Base-by-base conservation (phyloP, 2,797 vertebrate species). In the Acanthopagrus latus region DNA sequence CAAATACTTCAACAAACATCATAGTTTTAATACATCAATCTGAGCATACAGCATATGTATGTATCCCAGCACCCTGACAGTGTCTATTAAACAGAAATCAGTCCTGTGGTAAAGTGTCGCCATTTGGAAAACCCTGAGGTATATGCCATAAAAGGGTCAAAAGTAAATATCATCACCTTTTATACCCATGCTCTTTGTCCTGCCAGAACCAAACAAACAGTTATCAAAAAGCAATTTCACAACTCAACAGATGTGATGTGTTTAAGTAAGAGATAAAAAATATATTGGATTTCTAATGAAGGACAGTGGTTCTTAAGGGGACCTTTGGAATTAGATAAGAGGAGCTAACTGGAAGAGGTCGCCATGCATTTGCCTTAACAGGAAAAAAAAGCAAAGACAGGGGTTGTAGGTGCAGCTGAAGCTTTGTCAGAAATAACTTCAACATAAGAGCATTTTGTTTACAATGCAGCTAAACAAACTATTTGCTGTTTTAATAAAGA, bases 281-380 rank as follows among this genome's bases (percentile, higher is more conserved):
- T 11, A 23, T 3, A 11, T 5, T 21, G 21, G 13, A 1, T 23
- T 62, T 55, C 20, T 3, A 5, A 25, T 20, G 12, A 33, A 13
- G 18, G 2, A 2, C 14, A 10, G 23, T 57, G 23, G 46, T 47
- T 86, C 82, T 90, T 80, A 76, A 69, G 59, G 16, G 1, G 76
- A 91, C 88, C 85, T 92, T 93, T 92, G 91, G 75, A 91, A 51
- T 63, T 68, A 88, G 85, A 85, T 64, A 84, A 73, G 2, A 8
- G 20, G 29, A 38, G 33, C 33, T 2, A 38, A 38, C 33, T 38
- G 33, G 33, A 38, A 38, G 8, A 38, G 33, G 7, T 38, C 33
- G 9, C 33, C 33, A 38, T 38, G 33, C 9, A 38, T 38, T 38
- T 9, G 33, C 9, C 33, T 38, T 38, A 8, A 38, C 33, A 38